Percentiles rank a stretch among this genome's conserved stretches.
Evolutionary conservation across 2,888 invertebrate species (phyloP).

Genomic region (Synanthedon tipuliformis): DNA sequence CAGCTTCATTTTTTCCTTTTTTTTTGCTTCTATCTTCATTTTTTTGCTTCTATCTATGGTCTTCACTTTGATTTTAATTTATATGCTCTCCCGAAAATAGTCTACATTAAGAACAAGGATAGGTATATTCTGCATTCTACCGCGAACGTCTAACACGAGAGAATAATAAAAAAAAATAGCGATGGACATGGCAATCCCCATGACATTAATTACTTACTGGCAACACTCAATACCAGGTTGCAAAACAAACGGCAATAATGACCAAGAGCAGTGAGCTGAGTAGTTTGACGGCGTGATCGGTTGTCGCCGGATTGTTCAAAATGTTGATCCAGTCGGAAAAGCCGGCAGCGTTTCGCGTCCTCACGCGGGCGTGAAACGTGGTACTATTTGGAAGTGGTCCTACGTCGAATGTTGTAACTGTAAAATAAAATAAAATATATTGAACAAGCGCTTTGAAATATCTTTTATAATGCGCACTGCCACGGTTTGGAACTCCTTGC

Average conservation of each 20-base stretch:
- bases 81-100: too few relatives aligned
- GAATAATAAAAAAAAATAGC: not conserved
- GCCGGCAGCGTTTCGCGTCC: slow-evolving; percentile 47
- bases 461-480: too few relatives aligned
- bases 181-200: not conserved
- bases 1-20: too few relatives aligned
- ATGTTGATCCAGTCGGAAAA: slow-evolving; percentile 44
- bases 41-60: too few relatives aligned
- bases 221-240: slow-evolving; percentile 1
- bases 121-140: too few relatives aligned
- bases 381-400: slow-evolving; percentile 39
- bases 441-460: too few relatives aligned
- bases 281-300: slow-evolving; percentile 18
- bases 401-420: slow-evolving; percentile 41
- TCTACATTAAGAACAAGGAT: too few relatives aligned
- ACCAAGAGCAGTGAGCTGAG: slow-evolving; percentile 17
- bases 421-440: slow-evolving; percentile 1
- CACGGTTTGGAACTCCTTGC: too few relatives aligned
- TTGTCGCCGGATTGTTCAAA: slow-evolving; percentile 20
- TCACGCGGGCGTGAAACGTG: slow-evolving; percentile 39
- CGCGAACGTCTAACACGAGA: too few relatives aligned
- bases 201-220: not conserved
- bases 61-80: too few relatives aligned
- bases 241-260: slow-evolving; percentile 12
- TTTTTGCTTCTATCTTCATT: too few relatives aligned